Base-by-base conservation (phyloP, 2,888 invertebrate species). In the Tillus elongatus region DNA sequence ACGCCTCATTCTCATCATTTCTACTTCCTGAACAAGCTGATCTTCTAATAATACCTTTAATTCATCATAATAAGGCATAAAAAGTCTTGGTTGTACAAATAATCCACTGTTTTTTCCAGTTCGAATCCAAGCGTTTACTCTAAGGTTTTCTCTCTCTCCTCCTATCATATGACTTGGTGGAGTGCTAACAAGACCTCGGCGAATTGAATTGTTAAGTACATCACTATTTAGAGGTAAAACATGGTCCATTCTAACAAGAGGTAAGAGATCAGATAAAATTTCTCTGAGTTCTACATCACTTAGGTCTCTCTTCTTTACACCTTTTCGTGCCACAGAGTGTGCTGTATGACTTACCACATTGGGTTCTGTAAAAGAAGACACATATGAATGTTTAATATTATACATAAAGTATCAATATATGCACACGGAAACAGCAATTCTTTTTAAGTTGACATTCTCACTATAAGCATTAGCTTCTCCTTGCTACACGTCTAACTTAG, bases 61-160 rank as follows among this genome's bases (percentile, higher is more conserved):
- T 70, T 93, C 95, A 61, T 95, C 93, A 52, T 88, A 87, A 63
- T 93, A 93, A 26, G 95, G 93, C 74, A 88, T 82, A 67, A 93
- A 96, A 44, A 92, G 77, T 30, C 96, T 72, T 34, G 95, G 91
- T 47, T 90, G 78, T 3, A 89, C 80, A 59, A 77, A 79, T 8
- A 84, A 68, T 37, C 84, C 84, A 53, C 77, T 78, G 52, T 77
- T 78, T 53, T 79, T 79, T 9, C 75, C 75, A 34, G 82, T 76
- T 12, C 82, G 76, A 44, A 87, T 82, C 88, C 88, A 88, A 27
- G 87, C 87, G 59, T 80, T 82, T 45, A 79, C 72, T 34, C 79
- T 68, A 30, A 78, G 60, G 59, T 76, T 78, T 54, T 73, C 72
- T 26, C 71, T 63, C 45, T 86, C 85, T 41, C 80, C 82, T 34